A percentile compares a stretch with the other conserved stretches of the same genome.
Evolutionary conservation across 1,140 invertebrate species (phyloP).

Genomic region (Drosophila mauritiana): DNA sequence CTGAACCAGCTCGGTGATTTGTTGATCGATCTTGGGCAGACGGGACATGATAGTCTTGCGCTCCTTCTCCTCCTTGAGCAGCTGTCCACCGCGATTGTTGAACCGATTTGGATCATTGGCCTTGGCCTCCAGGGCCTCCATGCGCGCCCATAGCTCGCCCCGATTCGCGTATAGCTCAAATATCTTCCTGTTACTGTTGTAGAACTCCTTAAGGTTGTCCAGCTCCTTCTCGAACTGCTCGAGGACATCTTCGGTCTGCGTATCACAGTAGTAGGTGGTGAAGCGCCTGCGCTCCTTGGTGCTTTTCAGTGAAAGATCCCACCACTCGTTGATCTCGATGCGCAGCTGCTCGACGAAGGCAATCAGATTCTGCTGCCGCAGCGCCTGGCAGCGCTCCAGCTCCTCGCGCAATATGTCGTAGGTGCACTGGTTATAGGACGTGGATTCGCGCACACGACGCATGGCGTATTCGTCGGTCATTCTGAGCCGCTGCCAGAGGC

Average conservation of each 20-base stretch:
- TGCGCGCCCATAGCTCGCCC: constrained; percentile 87
- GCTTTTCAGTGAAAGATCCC: constrained; percentile 89
- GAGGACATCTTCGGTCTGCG: constrained; percentile 90
- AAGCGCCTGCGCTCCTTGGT: constrained; percentile 87
- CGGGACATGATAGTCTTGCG: constrained; percentile 89
- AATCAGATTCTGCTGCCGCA: constrained; percentile 88
- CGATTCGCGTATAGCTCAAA: constrained; percentile 87
- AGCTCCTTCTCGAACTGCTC: constrained; percentile 90
- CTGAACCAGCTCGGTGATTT: constrained; percentile 85
- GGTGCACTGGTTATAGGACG: constrained; percentile 82
- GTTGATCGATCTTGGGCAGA: constrained; percentile 88
- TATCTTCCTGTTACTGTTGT: constrained; percentile 88
- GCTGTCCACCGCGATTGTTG: constrained; percentile 92
- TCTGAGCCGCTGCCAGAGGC: constrained; percentile 87
- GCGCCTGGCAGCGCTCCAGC: constrained; percentile 87
- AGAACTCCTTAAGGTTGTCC: constrained; percentile 88
- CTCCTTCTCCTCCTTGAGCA: constrained; percentile 92
- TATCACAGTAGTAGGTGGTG: constrained; percentile 86
- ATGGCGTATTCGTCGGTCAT: constrained; percentile 15
- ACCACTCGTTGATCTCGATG: constrained; percentile 88
- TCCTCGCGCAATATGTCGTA: constrained; percentile 86
- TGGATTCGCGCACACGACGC: constrained; percentile 2
- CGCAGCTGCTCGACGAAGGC: constrained; percentile 89
- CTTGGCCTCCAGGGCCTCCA: constrained; percentile 88
- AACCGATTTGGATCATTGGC: constrained; percentile 91